Conservation (phyloP, 2,888 invertebrate genomes). For the Lampropteryx suffumata region DNA sequence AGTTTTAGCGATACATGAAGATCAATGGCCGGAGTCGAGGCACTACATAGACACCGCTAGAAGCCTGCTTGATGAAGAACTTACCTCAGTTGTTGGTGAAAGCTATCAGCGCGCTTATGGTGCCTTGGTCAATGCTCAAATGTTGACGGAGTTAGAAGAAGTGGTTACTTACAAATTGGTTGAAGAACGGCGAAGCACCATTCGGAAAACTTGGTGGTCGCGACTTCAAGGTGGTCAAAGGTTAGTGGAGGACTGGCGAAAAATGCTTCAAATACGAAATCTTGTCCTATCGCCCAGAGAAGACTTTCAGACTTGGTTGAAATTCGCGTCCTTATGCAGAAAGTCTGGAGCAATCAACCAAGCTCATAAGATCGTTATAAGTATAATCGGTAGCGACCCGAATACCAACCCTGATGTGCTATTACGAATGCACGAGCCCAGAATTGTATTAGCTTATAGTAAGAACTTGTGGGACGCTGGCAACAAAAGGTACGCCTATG, state of each 20-base stretch:
- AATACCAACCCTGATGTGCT: constrained; percentile 85
- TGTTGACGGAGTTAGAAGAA: constrained; percentile 98
- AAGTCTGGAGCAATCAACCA: constrained; percentile 94
- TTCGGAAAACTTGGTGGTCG: constrained; percentile 96
- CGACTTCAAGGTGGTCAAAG: constrained; percentile 96
- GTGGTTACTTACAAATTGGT: constrained; percentile 98
- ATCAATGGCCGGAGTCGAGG: constrained; percentile 87
- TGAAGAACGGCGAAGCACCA: constrained; percentile 92
- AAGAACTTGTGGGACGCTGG: constrained; percentile 97
- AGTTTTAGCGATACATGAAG: constrained; percentile 93
- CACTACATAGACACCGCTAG: constrained; percentile 95
- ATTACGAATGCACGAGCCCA: constrained; percentile 90
- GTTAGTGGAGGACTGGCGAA: constrained; percentile 98
- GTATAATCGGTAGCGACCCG: constrained; percentile 92
- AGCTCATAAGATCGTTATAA: constrained; percentile 95
- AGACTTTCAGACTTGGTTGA: constrained; percentile 97
- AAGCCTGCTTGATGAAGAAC: constrained; percentile 95
- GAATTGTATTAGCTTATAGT: constrained; percentile 96
- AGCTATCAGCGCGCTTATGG: constrained; percentile 97
- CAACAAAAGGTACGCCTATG: constrained; percentile 88
- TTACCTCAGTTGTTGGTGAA: constrained; percentile 97
- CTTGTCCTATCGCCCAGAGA: constrained; percentile 95
- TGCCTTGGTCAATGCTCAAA: constrained; percentile 97
- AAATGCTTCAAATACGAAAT: constrained; percentile 96
- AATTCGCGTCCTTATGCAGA: constrained; percentile 97